Base-by-base conservation (phyloP, 2,797 vertebrate species). In the Chaetodon trifasciatus region DNA sequence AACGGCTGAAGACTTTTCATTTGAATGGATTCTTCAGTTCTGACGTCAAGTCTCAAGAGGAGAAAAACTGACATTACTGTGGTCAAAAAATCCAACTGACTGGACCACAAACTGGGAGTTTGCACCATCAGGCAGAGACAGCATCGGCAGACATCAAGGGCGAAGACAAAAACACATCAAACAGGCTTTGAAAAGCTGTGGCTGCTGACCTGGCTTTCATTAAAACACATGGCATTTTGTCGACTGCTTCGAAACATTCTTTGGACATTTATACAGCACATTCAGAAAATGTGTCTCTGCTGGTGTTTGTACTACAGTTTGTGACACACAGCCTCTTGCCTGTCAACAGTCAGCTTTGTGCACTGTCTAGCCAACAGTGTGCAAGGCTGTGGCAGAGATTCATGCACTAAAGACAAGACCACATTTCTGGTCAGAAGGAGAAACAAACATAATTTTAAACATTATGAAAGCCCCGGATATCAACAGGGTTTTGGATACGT, bases 141-240 rank as follows among this genome's bases (percentile, higher is more conserved):
- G 21, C 39, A 40, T 64, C 39, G 53, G n/a, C 35, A 16, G 23
- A 62, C 67, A 71, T 70, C 60, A 63, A 81, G 56, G 53, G 37
- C 39, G 28, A 57, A 37, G 46, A 58, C 13, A 16, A 67, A 74
- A 74, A 37, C 40, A 76, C 69, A 77, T 83, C 84, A 83, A 70
- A 77, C 42, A 19, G 55, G 61, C 65, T 86, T 76, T 79, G 70
- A 83, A 84, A 66, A 67, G 17, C 24, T 44, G 24, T 1, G 28
- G 17, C 32, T n/a, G 17, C 53, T 28, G 23, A 69, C 35, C 12
- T 19, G 56, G 15, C 9, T 28, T 58, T 72, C 39, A 76, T 82
- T 82, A 80, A 74, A 74, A 28, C 56, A 71, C 28, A 57, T 7
- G 68, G 37, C n/a, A 37, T 32, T 47, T 70, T 53, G 6, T 55